A percentile compares a stretch with the other conserved stretches of the same genome.
Evolutionary conservation across 2,888 invertebrate genomes (phyloP).

Genomic region (Tortrix viridana): DNA sequence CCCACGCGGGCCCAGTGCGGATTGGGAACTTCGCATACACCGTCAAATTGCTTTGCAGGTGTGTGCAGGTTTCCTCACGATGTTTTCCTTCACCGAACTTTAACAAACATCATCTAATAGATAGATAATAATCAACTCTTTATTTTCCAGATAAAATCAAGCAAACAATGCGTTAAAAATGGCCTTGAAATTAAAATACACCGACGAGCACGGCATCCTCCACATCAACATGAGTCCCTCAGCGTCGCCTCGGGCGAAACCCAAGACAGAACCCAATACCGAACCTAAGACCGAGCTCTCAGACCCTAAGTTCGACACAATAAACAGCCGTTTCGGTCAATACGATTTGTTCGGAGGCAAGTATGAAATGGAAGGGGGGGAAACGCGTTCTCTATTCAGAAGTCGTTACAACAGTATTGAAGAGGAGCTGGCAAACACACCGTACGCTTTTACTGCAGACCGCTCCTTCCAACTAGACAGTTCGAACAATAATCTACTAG

Average conservation of each 20-base stretch:
- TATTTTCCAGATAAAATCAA: slow-evolving; percentile 44
- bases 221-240: slow-evolving; percentile 78
- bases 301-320: slow-evolving; percentile 74
- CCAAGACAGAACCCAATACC: slow-evolving; percentile 39
- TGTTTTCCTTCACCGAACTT: too few species aligned
- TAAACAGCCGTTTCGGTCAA: slow-evolving; percentile 73
- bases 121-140: slow-evolving; percentile 1
- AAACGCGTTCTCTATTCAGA: slow-evolving; percentile 70
- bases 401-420: slow-evolving; percentile 81
- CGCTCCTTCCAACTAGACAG: slow-evolving; percentile 58
- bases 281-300: slow-evolving; percentile 47
- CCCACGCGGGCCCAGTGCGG: too few species aligned
- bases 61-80: too few species aligned
- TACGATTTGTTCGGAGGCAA: slow-evolving; percentile 78
- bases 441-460: slow-evolving; percentile 77
- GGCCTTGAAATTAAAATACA: slow-evolving; percentile 77
- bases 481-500: slow-evolving; percentile 53
- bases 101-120: too few species aligned
- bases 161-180: slow-evolving; percentile 50
- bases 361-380: slow-evolving; percentile 63
- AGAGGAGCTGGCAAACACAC: slow-evolving; percentile 79
- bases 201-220: slow-evolving; percentile 76
- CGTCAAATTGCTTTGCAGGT: too few species aligned
- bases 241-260: slow-evolving; percentile 48
- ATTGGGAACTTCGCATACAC: too few species aligned